Conservation (phyloP, 1,140 invertebrate genomes). For the Cyclina sinensis region DNA sequence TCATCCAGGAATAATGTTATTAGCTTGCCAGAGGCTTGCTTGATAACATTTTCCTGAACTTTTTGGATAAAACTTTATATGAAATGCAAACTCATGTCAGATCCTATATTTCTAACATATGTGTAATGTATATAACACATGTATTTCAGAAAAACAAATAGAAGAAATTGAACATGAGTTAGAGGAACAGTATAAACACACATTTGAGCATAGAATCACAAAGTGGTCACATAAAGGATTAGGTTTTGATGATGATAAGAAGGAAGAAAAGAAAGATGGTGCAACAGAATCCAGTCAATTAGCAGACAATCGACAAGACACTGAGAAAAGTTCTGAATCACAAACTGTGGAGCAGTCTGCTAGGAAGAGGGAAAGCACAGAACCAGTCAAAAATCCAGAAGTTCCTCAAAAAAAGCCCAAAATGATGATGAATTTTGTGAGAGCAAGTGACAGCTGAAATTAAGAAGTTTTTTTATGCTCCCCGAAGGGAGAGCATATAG, state of each 20-base stretch:
- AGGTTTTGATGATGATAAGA: constrained; percentile 80
- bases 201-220: constrained; percentile 82
- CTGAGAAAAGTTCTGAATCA: constrained; percentile 60
- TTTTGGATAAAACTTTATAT: too few species aligned
- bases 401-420: constrained; percentile 70
- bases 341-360: too few species aligned
- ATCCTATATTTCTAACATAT: too few species aligned
- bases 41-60: too few species aligned
- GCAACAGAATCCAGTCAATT: constrained; percentile 42
- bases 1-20: too few species aligned
- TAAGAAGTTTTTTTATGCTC: too few species aligned
- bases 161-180: constrained; percentile 77
- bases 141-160: constrained; percentile 71
- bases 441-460: constrained; percentile 69
- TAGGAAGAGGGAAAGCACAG: constrained; percentile 56
- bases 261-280: constrained; percentile 57
- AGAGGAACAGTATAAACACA: constrained; percentile 82
- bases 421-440: constrained; percentile 78
- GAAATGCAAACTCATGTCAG: too few species aligned
- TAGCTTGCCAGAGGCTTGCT: too few species aligned
- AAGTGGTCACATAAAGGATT: constrained; percentile 80
- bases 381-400: constrained; percentile 46
- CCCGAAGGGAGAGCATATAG: too few species aligned
- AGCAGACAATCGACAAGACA: constrained; percentile 51
- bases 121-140: too few species aligned